These are phyloP conservation scores for Orius insidiosus DNA, from an alignment of 1,140 invertebrate species.

Conservation along the genomic window DNA sequence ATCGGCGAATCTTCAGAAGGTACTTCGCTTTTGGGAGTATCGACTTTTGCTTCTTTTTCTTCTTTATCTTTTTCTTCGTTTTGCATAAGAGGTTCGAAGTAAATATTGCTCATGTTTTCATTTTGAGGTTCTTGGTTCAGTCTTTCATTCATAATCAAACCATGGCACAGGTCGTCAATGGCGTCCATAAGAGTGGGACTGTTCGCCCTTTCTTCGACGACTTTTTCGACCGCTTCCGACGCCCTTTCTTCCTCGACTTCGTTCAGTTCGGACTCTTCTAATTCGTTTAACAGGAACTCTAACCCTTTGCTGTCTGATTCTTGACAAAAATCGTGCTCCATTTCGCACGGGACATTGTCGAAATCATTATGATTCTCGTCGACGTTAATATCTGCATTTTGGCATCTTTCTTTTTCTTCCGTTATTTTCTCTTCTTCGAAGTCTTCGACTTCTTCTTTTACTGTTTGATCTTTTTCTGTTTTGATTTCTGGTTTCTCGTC, in stretches of 20 bases:
- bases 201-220: not conserved
- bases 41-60: slow-evolving; percentile 21
- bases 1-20: slow-evolving; percentile 7
- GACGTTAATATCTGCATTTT: not conserved
- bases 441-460: not conserved
- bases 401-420: not conserved
- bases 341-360: not conserved
- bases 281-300: too few species aligned
- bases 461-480: slow-evolving; percentile 2
- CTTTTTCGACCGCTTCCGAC: not conserved
- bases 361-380: slow-evolving; percentile 14
- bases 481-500: not conserved
- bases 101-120: slow-evolving; percentile 23
- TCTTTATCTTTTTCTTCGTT: slow-evolving; percentile 23
- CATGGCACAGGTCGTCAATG: slow-evolving; percentile 2
- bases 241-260: too few species aligned
- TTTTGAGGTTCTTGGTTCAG: slow-evolving; percentile 17
- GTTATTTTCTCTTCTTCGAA: not conserved
- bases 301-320: not conserved
- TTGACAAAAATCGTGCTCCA: slow-evolving; percentile 2
- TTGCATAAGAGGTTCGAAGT: slow-evolving; percentile 32
- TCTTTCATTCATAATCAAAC: slow-evolving; percentile 18
- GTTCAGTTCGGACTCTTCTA: too few species aligned
- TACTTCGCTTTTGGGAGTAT: not conserved
- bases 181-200: not conserved